Evolutionary conservation across 2,113 vertebrate species (phyloP), one percentile per base, ranked within the genome.

Genomic region (Percina caprodes): DNA sequence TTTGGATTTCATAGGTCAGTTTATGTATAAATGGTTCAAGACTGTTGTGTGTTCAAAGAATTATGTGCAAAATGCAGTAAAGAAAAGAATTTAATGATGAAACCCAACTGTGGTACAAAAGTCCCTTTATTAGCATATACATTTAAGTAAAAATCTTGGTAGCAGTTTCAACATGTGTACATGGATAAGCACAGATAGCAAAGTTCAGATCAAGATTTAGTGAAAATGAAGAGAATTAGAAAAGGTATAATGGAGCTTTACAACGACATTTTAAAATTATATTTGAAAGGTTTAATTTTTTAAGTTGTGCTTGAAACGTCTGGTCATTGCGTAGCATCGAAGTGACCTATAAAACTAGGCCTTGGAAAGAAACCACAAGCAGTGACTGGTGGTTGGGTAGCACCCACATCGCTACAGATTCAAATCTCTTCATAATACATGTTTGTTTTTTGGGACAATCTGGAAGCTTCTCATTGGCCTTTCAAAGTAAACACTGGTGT

Each of bases 301-400:
- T 59, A 85, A 82, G 77, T 69, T 63, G 79, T 78, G 78, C 77
- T 84, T 85, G 48, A 77, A 84, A 84, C n/a, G 56, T 86, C 74
- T 39, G 73, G 81, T 74, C 42, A 7, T 74, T 48, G 23, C 4
- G n/a, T 21, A 39, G 51, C 39, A 35, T 82, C 23, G 52, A 26
- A 11, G 58, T 61, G 91, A 87, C 93, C 94, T 94, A 94, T 94
- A 94, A 90, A 95, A 95, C 93, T 92, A 95, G 93, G 91, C 81
- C 92, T 82, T 14, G 54, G 48, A 60, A 68, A 86, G 18, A 67
- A 74, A 85, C 30, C 33, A 51, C 71, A 81, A 83, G 87, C 82
- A 75, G 61, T 5, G 65, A 45, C 76, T 74, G 79, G 70, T 74
- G 74, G 77, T 82, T 79, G 69, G 58, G 62, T 46, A 85, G 81